Evolutionary conservation across 2,113 vertebrate genomes (phyloP).

Genomic region (Malurus cyaneus): DNA sequence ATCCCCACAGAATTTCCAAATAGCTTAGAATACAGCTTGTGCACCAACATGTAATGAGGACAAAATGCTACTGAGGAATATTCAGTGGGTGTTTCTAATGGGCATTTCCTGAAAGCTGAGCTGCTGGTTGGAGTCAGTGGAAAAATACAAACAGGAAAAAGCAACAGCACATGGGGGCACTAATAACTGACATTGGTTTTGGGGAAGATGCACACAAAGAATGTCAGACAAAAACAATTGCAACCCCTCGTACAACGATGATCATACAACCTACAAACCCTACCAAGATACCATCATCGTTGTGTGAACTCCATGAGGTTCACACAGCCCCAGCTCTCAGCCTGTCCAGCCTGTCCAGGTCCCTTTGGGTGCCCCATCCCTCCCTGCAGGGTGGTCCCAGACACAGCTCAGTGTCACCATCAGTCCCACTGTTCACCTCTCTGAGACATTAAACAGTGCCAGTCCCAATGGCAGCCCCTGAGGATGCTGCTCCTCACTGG

Average conservation of each 20-base stretch:
- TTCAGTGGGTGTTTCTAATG: neutral
- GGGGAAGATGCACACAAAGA: neutral
- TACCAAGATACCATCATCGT: neutral
- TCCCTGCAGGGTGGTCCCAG: neutral
- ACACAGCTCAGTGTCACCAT: neutral
- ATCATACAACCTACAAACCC: neutral
- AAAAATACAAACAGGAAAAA: neutral
- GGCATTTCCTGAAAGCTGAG: neutral
- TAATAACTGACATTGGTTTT: accelerated
- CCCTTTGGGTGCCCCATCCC: neutral
- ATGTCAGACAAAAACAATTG: neutral
- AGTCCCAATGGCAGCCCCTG: neutral
- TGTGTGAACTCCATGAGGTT: neutral
- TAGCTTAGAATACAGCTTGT: neutral
- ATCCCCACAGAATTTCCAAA: neutral
- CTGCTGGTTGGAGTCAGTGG: neutral
- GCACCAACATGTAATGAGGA: neutral
- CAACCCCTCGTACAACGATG: accelerated
- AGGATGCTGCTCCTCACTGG: neutral
- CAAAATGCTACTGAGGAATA: neutral
- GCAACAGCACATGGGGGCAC: accelerated
- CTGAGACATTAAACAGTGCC: accelerated
- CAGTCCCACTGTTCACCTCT: neutral
- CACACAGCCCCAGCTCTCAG: neutral
- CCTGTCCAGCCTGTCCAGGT: neutral